Conservation (phyloP, 2,797 vertebrate species). For the Rhyacichthys aspro region DNA sequence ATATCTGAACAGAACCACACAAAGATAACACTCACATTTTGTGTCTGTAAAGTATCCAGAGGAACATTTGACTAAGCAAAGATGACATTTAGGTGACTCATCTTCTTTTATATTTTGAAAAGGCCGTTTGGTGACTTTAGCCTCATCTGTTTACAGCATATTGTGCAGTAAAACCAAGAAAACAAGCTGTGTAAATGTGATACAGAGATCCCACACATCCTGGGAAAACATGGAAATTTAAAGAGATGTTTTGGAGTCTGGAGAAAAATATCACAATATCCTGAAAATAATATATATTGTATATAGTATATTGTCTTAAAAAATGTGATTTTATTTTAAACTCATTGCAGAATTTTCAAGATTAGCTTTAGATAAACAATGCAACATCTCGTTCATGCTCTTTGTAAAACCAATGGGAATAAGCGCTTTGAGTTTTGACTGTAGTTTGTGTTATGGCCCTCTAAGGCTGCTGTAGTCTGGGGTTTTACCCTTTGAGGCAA, state of each 20-base stretch:
- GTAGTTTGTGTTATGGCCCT: not conserved
- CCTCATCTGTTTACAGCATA: conserved; percentile 8
- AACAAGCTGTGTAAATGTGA: conserved; percentile 9
- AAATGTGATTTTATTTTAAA: too few species aligned
- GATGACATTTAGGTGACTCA: conserved; percentile 60
- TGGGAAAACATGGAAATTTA: too few species aligned
- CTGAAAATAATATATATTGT: too few species aligned
- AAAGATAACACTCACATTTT: conserved; percentile 25
- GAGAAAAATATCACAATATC: too few species aligned
- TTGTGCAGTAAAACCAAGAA: conserved; percentile 9
- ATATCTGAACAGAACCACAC: conserved; percentile 25
- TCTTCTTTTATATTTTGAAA: conserved; percentile 41
- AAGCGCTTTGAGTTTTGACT: not conserved
- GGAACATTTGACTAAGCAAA: conserved; percentile 51
- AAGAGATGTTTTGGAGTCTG: too few species aligned
- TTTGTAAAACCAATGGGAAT: too few species aligned
- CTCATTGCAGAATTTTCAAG: too few species aligned
- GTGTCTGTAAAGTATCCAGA: conserved; percentile 32
- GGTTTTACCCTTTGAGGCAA: too few species aligned
- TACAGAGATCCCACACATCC: conserved; percentile 1
- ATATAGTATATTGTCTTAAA: too few species aligned
- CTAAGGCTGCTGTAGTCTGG: too few species aligned
- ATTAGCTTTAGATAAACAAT: too few species aligned
- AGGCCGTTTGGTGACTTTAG: conserved; percentile 12
- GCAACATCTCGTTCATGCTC: too few species aligned